Base-by-base conservation (phyloP, 2,113 vertebrate species). In the Hepsetus odoe region DNA sequence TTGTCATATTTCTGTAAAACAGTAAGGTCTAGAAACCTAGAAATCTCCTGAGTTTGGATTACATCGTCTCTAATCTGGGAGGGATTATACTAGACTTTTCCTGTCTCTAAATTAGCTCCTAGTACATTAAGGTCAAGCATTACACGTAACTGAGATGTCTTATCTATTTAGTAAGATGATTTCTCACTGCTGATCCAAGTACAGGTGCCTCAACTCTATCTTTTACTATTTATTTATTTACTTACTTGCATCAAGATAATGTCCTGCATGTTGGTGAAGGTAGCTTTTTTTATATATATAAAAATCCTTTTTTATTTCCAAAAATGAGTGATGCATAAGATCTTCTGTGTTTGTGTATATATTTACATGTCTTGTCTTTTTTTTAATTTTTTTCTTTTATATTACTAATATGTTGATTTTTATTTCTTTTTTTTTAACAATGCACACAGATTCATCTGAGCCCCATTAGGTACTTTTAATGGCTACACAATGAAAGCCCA, bases 401-500 rank as follows among this genome's bases (percentile, higher is more conserved):
- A 28, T 46, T 61, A 58, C 18, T 49, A 12, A 5, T 24, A 0
- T 62, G 3, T 32, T 42, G 14, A 8, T 62, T 46, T 32, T 5
- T 72, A 22, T 11, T 64, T 46, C 16, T 49, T 3, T 9, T 49
- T n/a, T 53, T 1, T 53, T 53, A 28, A 20, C 16, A 5, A 9
- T 38, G 35, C 35, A 0, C 11, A 28, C 56, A 83, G 82, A 80
- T 74, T 26, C 38, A n/a, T 46, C 49, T 67, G 6, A 83, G 42
- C 13, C 59, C 38, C 20, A 46, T 1, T 4, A 51, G 46, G 13
- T 49, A 22, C 22, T 92, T 85, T 95, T 86, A 91, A 95, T 95
- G 97, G 95, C 86, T 85, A 91, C 87, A 94, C 90, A 89, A 98
- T 98, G 97, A 99, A 98, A 92, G 96, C 97, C 67, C 97, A 99